Percentiles rank a stretch among this genome's conserved stretches.
Evolutionary conservation across 2,888 invertebrate genomes (phyloP).

Genomic region (Pollenia angustigena): DNA sequence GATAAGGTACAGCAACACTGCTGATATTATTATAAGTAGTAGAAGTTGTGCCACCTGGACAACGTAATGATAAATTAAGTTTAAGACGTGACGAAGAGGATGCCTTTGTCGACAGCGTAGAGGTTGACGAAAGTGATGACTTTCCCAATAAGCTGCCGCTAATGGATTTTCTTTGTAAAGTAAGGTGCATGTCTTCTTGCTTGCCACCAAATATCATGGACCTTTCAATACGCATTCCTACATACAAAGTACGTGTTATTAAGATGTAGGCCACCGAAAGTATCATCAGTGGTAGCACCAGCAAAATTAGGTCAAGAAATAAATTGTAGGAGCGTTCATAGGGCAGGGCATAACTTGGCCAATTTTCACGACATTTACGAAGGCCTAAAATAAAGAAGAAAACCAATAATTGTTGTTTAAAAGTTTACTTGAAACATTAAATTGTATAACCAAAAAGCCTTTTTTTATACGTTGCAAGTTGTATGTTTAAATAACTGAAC

Average conservation of each 20-base stretch:
- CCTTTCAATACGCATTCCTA: slow-evolving; percentile 82
- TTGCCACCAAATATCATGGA: slow-evolving; percentile 75
- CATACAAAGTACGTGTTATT: slow-evolving; percentile 84
- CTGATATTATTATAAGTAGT: slow-evolving; percentile 36
- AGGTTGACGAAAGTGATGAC: slow-evolving; percentile 57
- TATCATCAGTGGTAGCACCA: slow-evolving; percentile 88
- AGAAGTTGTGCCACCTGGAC: slow-evolving; percentile 11
- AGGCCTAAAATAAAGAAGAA: slow-evolving; percentile 83
- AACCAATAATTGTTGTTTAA: neutral
- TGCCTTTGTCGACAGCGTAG: slow-evolving; percentile 54
- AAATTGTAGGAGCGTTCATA: slow-evolving; percentile 87
- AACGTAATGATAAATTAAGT: slow-evolving; percentile 69
- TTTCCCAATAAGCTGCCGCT: slow-evolving; percentile 19
- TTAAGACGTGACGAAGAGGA: slow-evolving; percentile 51
- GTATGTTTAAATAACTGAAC: too few relatives aligned
- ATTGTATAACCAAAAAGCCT: too few relatives aligned
- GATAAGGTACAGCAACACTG: slow-evolving; percentile 37
- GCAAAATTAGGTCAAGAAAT: slow-evolving; percentile 87
- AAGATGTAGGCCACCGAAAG: slow-evolving; percentile 88
- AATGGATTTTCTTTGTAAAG: slow-evolving; percentile 37
- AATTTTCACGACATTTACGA: slow-evolving; percentile 87
- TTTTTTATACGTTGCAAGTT: too few relatives aligned
- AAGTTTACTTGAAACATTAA: too few relatives aligned
- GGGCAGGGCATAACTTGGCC: slow-evolving; percentile 85
- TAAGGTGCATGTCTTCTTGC: slow-evolving; percentile 33